Evolutionary conservation across 2,888 invertebrate genomes (phyloP).

Genomic region (Caenorhabditis sulstoni): DNA sequence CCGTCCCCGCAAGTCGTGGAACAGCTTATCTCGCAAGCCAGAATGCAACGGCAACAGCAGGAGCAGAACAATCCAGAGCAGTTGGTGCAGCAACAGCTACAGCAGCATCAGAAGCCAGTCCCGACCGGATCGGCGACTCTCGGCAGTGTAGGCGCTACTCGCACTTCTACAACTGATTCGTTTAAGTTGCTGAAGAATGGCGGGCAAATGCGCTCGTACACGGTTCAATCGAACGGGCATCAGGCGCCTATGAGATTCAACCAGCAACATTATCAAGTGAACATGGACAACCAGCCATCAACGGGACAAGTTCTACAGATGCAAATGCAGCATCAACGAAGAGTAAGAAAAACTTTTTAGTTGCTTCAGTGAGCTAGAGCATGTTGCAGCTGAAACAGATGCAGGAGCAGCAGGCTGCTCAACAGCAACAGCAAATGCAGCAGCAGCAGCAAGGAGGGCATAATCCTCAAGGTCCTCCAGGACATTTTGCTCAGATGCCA

Average conservation of each 20-base stretch:
- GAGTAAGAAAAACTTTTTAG: constrained; percentile 9
- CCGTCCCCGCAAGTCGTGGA: constrained; percentile 56
- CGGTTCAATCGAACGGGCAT: constrained; percentile 7
- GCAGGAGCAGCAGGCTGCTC: constrained; percentile 39
- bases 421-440: constrained; percentile 41
- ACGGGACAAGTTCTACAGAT: constrained; percentile 66
- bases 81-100: background rate
- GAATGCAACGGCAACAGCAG: constrained; percentile 57
- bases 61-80: constrained; percentile 13
- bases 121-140: too few relatives aligned
- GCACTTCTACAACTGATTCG: background rate
- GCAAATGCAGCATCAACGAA: constrained; percentile 61
- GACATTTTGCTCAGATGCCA: background rate
- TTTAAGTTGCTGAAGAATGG: constrained; percentile 28
- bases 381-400: constrained; percentile 19
- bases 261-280: constrained; percentile 41
- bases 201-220: constrained; percentile 18
- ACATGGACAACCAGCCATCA: constrained; percentile 45
- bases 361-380: too few relatives aligned
- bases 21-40: constrained; percentile 59
- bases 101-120: constrained; percentile 12
- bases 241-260: constrained; percentile 16
- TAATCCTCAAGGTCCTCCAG: background rate
- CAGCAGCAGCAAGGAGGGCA: constrained; percentile 1
- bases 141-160: too few relatives aligned